Conservation (phyloP, 2,113 vertebrate genomes). For the Zosterops lateralis region DNA sequence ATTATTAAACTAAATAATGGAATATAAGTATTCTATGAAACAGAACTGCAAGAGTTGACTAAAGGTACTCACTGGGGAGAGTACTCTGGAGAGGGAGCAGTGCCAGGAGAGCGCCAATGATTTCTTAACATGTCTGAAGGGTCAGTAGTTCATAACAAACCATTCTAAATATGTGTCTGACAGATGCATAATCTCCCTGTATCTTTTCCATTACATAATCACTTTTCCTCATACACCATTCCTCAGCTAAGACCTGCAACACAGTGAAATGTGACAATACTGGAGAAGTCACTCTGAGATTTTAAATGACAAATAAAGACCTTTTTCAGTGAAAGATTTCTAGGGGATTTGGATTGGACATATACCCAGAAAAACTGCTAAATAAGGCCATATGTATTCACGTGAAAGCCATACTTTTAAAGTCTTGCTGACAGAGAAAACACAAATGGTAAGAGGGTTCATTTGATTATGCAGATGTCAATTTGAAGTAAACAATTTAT, state of each 20-base stretch:
- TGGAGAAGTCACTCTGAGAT: not conserved
- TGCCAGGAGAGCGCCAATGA: not conserved
- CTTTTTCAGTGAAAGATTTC: not conserved
- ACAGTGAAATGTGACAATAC: not conserved
- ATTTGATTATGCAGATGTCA: constrained; percentile 6
- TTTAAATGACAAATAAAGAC: constrained; percentile 8
- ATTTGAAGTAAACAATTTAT: not conserved
- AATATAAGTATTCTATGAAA: not conserved
- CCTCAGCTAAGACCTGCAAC: not conserved
- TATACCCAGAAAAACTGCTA: not conserved
- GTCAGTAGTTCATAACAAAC: not conserved
- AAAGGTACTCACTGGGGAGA: not conserved
- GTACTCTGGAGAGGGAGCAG: not conserved
- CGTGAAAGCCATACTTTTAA: not conserved
- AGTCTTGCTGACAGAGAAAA: not conserved
- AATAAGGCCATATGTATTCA: not conserved
- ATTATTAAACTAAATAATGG: not conserved
- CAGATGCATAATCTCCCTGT: not conserved
- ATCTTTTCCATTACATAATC: not conserved
- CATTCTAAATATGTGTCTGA: not conserved
- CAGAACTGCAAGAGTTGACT: not conserved
- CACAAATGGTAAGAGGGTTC: not conserved
- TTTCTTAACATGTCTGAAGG: not conserved
- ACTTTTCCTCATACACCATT: not conserved
- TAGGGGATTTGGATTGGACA: not conserved